Percentiles rank a stretch among this genome's conserved stretches.
Evolutionary conservation across 1,140 invertebrate species (phyloP).

Genomic region (Megalopta genalis): DNA sequence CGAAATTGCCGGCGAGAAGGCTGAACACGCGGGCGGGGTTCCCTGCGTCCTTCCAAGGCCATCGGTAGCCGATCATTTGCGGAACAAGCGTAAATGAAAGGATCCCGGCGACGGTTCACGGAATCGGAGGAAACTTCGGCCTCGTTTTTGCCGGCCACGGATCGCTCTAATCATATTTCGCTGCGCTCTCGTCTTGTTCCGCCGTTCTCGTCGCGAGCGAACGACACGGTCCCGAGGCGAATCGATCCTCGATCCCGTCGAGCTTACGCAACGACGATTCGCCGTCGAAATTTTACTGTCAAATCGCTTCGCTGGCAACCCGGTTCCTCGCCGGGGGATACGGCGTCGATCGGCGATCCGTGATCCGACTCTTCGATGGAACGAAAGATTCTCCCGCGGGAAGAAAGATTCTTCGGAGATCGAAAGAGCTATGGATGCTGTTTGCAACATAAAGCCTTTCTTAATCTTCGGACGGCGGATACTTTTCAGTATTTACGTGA

Average conservation of each 20-base stretch:
- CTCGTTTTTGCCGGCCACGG: not conserved
- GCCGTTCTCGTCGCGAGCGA: not conserved
- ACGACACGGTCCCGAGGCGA: not conserved
- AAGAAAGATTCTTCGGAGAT: too few species aligned
- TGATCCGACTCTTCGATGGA: not conserved
- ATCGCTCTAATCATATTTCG: not conserved
- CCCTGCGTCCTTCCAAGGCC: conserved; percentile 28
- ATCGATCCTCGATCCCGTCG: not conserved
- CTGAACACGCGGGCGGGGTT: too few species aligned
- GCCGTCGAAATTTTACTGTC: not conserved
- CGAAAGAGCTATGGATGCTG: too few species aligned
- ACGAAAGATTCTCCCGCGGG: too few species aligned
- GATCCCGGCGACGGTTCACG: not conserved
- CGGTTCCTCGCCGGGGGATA: not conserved
- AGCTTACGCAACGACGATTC: too few species aligned
- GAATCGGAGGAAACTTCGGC: not conserved
- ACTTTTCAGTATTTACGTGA: too few species aligned
- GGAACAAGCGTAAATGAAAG: conserved; percentile 6
- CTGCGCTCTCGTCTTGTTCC: too few species aligned
- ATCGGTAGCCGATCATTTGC: conserved; percentile 31
- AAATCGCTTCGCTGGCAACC: not conserved
- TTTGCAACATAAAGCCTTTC: too few species aligned
- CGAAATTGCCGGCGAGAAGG: not conserved
- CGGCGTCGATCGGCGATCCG: not conserved
- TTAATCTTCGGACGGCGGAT: too few species aligned